These are phyloP conservation scores for Ochlodes sylvanus DNA, from an alignment of 2,888 invertebrate genomes.

Conservation along the genomic window DNA sequence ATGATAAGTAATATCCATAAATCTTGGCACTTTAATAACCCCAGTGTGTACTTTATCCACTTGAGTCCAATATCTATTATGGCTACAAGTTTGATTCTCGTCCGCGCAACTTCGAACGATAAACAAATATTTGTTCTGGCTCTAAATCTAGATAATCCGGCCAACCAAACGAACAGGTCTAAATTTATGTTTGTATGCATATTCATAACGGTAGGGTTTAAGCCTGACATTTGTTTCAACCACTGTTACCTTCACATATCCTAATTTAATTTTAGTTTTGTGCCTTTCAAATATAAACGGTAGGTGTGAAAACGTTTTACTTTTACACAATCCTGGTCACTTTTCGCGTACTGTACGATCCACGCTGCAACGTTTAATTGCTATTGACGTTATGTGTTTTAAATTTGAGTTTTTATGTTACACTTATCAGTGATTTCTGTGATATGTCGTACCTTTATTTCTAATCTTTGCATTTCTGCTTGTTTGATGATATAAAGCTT, in stretches of 20 bases:
- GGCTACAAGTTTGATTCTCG: constrained; percentile 18
- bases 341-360: neutral
- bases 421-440: neutral
- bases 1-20: no score
- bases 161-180: constrained; percentile 27
- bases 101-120: constrained; percentile 5
- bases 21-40: no score
- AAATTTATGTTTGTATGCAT: constrained; percentile 32
- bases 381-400: neutral
- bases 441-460: no score
- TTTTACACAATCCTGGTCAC: neutral
- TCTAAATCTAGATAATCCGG: constrained; percentile 27
- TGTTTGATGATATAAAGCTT: neutral
- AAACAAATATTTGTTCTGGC: constrained; percentile 25
- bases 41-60: neutral
- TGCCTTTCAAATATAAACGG: neutral
- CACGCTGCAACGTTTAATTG: neutral
- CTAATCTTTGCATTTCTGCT: neutral
- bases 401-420: neutral
- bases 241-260: neutral
- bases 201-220: constrained; percentile 14
- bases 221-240: constrained; percentile 9
- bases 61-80: neutral
- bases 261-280: constrained; percentile 1
- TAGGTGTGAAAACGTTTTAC: neutral